phyloP scores from a whole-genome alignment of 1,140 invertebrate genomes.

The Halesus radiatus region DNA sequence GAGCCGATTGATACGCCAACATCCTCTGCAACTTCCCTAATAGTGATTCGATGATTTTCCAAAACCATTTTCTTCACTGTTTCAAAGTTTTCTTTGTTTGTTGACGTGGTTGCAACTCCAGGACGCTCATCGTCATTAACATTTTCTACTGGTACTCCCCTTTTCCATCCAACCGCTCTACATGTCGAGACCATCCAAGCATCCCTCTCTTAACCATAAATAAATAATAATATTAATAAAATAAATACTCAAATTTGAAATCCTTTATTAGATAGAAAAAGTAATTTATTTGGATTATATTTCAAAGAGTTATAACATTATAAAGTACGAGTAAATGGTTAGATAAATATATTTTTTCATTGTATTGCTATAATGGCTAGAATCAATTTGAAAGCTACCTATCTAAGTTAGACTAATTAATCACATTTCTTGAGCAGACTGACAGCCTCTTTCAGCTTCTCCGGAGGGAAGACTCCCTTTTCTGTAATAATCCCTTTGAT shows the following conservation, averaged over 20 bases:
- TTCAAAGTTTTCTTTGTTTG: too few relatives aligned
- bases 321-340: too few relatives aligned
- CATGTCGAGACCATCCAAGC: background rate
- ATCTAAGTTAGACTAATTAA: constrained; percentile 68
- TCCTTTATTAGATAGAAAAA: constrained; percentile 2
- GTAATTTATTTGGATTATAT: background rate
- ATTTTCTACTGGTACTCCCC: too few relatives aligned
- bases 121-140: too few relatives aligned
- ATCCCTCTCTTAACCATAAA: background rate
- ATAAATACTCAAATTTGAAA: background rate
- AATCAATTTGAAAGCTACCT: constrained; percentile 63
- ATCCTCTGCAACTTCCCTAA: too few relatives aligned
- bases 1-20: too few relatives aligned
- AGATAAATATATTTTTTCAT: background rate
- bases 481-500: constrained; percentile 98
- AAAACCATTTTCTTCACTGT: too few relatives aligned
- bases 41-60: too few relatives aligned
- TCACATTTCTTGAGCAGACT: constrained; percentile 56
- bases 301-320: too few relatives aligned
- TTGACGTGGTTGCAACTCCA: too few relatives aligned
- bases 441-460: constrained; percentile 63
- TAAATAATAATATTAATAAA: background rate
- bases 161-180: background rate
- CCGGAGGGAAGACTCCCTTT: constrained; percentile 85
- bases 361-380: constrained; percentile 11